Percentiles rank a stretch among this genome's conserved stretches.
phyloP scores from a whole-genome alignment of 2,888 invertebrate genomes.

The Dastarcus helophoroides region DNA sequence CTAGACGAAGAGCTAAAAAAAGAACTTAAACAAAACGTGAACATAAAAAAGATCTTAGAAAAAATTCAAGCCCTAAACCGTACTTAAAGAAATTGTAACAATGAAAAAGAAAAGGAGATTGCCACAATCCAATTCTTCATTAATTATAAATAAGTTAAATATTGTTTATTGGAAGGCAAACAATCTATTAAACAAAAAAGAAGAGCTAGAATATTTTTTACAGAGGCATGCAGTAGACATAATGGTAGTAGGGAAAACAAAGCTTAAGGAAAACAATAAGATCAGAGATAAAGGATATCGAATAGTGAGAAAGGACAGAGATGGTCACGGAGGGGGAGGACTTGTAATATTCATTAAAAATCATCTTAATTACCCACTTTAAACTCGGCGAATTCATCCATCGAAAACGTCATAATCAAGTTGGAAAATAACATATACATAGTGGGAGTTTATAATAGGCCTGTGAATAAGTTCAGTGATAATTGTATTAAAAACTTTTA shows the following conservation, averaged over 20 bases:
- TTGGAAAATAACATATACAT: slow-evolving; percentile 3
- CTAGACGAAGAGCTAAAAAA: too few relatives aligned
- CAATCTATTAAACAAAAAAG: slow-evolving; percentile 6
- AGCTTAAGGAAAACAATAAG: slow-evolving; percentile 3
- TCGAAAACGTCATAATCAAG: slow-evolving; percentile 5
- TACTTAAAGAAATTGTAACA: too few relatives aligned
- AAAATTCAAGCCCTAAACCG: too few relatives aligned
- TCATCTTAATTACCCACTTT: too few relatives aligned
- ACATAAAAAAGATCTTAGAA: too few relatives aligned
- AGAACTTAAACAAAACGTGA: too few relatives aligned
- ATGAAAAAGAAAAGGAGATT: too few relatives aligned
- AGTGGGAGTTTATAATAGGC: slow-evolving; percentile 7
- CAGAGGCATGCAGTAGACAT: slow-evolving; percentile 5
- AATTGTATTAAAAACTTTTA: slow-evolving; percentile 2
- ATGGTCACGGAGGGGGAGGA: slow-evolving; percentile 6
- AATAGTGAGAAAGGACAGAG: slow-evolving; percentile 6
- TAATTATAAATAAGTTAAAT: too few relatives aligned
- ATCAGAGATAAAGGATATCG: slow-evolving; percentile 3
- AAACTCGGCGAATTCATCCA: too few relatives aligned
- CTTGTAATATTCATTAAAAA: slow-evolving; percentile 4
- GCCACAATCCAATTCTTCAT: too few relatives aligned
- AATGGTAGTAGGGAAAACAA: slow-evolving; percentile 7
- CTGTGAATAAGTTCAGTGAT: slow-evolving; percentile 4
- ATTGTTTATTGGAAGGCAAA: slow-evolving; percentile 10
- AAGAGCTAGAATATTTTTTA: slow-evolving; percentile 6